Conservation (phyloP, 2,113 vertebrate genomes). For the Thalassarche chlororhynchos region DNA sequence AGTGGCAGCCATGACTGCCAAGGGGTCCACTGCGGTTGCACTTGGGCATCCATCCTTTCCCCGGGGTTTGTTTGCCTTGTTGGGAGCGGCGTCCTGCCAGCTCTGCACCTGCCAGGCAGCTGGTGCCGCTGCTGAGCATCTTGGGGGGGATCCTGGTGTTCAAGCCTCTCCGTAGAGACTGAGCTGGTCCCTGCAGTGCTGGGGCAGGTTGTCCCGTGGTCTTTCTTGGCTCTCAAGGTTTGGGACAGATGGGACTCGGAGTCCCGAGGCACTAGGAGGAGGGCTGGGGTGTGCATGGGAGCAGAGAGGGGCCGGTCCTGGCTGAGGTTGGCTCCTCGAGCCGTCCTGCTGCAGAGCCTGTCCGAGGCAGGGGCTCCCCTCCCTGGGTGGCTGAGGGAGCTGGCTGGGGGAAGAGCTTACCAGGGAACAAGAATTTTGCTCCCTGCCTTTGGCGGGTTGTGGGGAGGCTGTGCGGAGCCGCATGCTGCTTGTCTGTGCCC, state of each 20-base stretch:
- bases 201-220: not conserved
- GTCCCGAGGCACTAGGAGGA: not conserved
- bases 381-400: not conserved
- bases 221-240: slow-evolving; percentile 29
- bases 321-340: not conserved
- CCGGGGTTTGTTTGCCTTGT: not conserved
- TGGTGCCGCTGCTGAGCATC: not conserved
- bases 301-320: not conserved
- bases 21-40: not conserved
- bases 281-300: not conserved
- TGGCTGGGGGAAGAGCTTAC: not conserved
- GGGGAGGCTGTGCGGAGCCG: not conserved
- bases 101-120: not conserved
- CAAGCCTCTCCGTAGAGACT: not conserved
- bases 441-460: not conserved
- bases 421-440: not conserved
- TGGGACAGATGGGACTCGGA: not conserved
- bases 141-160: not conserved
- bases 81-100: not conserved
- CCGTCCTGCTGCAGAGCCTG: not conserved
- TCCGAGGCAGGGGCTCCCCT: not conserved
- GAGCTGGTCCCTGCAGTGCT: not conserved
- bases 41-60: not conserved
- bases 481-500: not conserved
- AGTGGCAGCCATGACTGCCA: not conserved